Base-by-base conservation (phyloP, 2,113 vertebrate species). In the Coracopsis vasa region DNA sequence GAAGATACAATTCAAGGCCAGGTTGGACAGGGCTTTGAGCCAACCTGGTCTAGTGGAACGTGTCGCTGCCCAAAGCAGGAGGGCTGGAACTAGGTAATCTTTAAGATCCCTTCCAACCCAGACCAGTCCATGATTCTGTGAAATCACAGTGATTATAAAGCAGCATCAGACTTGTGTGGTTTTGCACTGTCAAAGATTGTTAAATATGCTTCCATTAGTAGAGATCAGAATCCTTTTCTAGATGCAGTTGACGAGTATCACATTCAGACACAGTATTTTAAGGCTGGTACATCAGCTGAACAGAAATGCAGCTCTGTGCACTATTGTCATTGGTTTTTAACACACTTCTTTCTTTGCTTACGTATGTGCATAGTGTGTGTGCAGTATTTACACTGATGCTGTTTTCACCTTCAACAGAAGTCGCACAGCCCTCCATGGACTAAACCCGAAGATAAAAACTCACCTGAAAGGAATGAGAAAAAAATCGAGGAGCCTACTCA, bases 341-440 rank as follows among this genome's bases (percentile, higher is more conserved):
- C 16, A 3, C 6, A 4, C 0, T n/a, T 54, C 37, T 75, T 56
- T 3, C 54, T 37, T 78, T 81, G 12, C 13, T 78, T 33, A 3
- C 29, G 0, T 37, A 10, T 33, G 6, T 54, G 25, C 14, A 1
- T 50, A 8, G 35, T 11, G 1, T 13, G 3, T 27, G 11, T 27
- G 41, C 13, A 35, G 1, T 56, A 17, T 44, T 96, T 83, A 88
- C 35, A 35, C 15, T 86, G 70, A 94, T 89, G 33, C 41, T 84
- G 1, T 97, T 96, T 61, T 96, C 28, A 74, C 53, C 86, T 91
- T 70, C 95, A 39, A 33, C 97, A 98, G 98, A 97, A 98, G 58
- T 89, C 97, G 56, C 94, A 93, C 74, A 95, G 92, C 73, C 88
- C 96, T 89, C 96, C 94, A 2, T 96, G 98, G 97, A 92, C 89